Evolutionary conservation across 2,888 invertebrate genomes (phyloP).

Genomic region (Dynastes maya): DNA sequence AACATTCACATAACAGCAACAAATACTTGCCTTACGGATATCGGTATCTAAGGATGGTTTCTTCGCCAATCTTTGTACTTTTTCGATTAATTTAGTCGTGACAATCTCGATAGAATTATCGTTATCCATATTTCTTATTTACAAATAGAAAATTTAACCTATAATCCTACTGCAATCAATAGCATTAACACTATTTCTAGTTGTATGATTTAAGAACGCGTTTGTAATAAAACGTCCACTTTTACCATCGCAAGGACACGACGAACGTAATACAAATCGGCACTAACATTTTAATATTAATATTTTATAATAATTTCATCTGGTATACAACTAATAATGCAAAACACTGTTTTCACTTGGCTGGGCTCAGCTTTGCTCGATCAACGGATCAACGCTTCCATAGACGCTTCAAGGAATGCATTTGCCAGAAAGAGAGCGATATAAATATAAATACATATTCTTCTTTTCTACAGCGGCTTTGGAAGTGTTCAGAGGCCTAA

Average conservation of each 20-base stretch:
- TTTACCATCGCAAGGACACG: not conserved
- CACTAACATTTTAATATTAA: not conserved
- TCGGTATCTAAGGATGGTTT: slow-evolving; percentile 64
- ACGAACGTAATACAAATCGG: not conserved
- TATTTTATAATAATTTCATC: slow-evolving; percentile 2
- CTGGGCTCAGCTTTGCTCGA: not conserved
- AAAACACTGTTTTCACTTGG: slow-evolving; percentile 28
- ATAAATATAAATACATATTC: not conserved
- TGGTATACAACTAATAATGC: not conserved
- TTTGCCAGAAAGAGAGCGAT: slow-evolving; percentile 15
- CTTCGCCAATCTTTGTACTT: slow-evolving; percentile 62
- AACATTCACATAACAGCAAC: not conserved
- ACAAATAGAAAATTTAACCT: slow-evolving; percentile 15
- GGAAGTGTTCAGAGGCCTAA: not conserved
- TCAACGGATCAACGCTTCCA: not conserved
- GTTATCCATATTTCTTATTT: slow-evolving; percentile 7
- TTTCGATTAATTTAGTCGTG: slow-evolving; percentile 57
- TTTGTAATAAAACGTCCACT: not conserved
- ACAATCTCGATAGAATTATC: not conserved
- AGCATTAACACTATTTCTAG: not conserved
- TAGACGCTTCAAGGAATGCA: not conserved
- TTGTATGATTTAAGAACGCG: not conserved
- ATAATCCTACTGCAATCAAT: not conserved
- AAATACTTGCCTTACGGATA: slow-evolving; percentile 62
- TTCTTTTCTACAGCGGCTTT: slow-evolving; percentile 17